phyloP scores from a whole-genome alignment of 2,113 vertebrate species.

The Dipodomys spectabilis region DNA sequence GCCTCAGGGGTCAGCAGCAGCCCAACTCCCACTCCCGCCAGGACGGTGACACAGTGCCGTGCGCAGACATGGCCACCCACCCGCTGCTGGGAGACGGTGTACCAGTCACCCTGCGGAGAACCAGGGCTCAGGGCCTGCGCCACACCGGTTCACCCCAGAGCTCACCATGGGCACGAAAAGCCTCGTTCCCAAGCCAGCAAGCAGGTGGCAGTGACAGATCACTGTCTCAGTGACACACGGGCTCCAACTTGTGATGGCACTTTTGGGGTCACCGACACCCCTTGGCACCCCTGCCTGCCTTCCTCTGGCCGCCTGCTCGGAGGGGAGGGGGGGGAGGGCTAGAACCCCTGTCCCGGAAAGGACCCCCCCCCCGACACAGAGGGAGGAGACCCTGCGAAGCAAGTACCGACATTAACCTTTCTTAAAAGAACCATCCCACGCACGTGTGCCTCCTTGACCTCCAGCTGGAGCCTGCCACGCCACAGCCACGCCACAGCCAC shows the following conservation, averaged over 20 bases:
- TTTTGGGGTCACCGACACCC: neutral
- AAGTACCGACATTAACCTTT: neutral
- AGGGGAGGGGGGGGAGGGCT: too few species aligned
- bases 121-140: too few species aligned
- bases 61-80: neutral
- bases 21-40: neutral
- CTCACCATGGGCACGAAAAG: neutral
- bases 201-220: slow-evolving; percentile 58
- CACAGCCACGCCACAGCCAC: too few species aligned
- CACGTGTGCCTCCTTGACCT: too few species aligned
- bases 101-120: too few species aligned
- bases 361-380: neutral
- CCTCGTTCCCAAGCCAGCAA: neutral
- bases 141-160: too few species aligned
- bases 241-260: neutral
- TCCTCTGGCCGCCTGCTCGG: neutral
- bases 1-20: neutral
- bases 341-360: neutral
- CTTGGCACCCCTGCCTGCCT: too few species aligned
- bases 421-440: too few species aligned
- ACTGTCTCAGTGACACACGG: neutral
- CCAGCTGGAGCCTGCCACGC: too few species aligned
- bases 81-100: too few species aligned
- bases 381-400: neutral
- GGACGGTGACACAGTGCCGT: neutral